Percentiles rank a stretch among this genome's conserved stretches.
Conservation (phyloP, 2,113 vertebrate species). For the Mustelus asterias region DNA sequence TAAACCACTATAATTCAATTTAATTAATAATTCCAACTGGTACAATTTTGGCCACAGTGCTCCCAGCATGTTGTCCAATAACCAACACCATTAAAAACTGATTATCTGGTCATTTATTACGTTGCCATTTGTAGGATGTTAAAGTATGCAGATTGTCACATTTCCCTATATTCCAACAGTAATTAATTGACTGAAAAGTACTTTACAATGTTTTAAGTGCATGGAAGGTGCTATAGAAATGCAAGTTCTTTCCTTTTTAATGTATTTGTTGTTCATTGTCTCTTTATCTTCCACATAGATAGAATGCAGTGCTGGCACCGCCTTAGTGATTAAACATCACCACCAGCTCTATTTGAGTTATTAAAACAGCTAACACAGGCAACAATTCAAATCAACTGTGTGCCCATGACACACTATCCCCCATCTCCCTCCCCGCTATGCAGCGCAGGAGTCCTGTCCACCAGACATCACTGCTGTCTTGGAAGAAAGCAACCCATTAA, state of each 20-base stretch:
- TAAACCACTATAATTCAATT: neutral
- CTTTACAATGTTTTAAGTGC: neutral
- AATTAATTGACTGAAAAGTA: neutral
- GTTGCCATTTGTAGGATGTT: neutral
- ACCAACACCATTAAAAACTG: neutral
- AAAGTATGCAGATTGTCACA: neutral
- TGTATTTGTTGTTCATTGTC: neutral
- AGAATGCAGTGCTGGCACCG: neutral
- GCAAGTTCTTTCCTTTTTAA: neutral
- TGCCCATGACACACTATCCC: neutral
- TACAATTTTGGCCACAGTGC: neutral
- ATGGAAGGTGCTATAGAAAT: neutral
- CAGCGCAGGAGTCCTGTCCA: neutral
- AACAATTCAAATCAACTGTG: constrained; percentile 6
- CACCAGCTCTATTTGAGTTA: neutral
- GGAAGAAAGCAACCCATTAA: neutral
- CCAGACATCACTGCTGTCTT: too few species aligned
- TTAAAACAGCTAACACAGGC: neutral
- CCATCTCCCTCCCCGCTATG: neutral
- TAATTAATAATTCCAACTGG: constrained; percentile 15
- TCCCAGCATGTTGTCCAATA: neutral
- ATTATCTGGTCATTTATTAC: neutral
- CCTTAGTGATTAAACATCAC: neutral
- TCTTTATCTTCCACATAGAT: neutral
- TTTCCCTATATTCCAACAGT: neutral